Conservation (phyloP, 2,888 invertebrate genomes). For the Sialis fuliginosa region DNA sequence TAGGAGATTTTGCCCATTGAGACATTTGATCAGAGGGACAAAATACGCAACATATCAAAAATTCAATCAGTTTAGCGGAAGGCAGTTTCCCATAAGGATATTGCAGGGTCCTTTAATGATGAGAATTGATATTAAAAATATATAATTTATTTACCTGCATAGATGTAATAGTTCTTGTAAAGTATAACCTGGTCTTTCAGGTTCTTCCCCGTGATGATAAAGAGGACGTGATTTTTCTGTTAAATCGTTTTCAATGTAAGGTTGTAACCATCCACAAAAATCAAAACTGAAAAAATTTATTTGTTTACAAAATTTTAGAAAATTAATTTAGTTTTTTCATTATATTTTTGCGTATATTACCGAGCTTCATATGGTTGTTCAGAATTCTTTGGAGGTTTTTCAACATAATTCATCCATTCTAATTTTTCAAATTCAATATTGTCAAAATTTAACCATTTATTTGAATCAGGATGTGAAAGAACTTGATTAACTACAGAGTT, state of each 20-base stretch:
- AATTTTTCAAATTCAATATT: conserved; percentile 73
- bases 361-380: conserved; percentile 56
- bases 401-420: conserved; percentile 67
- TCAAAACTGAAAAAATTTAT: conserved; percentile 37
- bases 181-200: conserved; percentile 79
- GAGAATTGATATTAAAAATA: too few relatives aligned
- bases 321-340: too few relatives aligned
- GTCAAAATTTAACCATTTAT: conserved; percentile 73
- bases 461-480: conserved; percentile 37
- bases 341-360: conserved; percentile 10
- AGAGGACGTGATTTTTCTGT: conserved; percentile 43
- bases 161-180: conserved; percentile 74
- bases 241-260: conserved; percentile 44
- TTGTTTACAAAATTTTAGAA: too few relatives aligned
- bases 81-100: too few relatives aligned
- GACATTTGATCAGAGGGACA: too few relatives aligned
- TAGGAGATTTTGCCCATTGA: too few relatives aligned
- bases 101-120: too few relatives aligned
- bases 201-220: conserved; percentile 88
- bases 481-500: conserved; percentile 34
- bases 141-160: conserved; percentile 26
- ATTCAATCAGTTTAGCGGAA: too few relatives aligned
- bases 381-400: conserved; percentile 34
- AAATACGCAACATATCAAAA: too few relatives aligned
- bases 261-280: conserved; percentile 61